phyloP scores from a whole-genome alignment of 2,113 vertebrate genomes.

The Potamarius usumacintae region DNA sequence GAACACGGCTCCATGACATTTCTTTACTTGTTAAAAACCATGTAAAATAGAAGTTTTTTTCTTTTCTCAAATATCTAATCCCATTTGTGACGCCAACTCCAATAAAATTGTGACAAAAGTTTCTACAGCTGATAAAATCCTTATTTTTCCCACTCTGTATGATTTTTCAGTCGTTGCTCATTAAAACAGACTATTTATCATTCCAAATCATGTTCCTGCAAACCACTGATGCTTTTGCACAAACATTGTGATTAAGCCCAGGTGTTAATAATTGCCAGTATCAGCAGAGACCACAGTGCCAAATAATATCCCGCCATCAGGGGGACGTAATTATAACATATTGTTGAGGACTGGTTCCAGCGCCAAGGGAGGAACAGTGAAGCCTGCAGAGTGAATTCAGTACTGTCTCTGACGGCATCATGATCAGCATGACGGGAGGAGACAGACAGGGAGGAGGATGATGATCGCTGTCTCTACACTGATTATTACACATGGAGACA shows the following conservation, averaged over 20 bases:
- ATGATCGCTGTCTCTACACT: conserved; percentile 4
- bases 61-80: background rate
- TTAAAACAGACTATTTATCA: background rate
- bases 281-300: conserved; percentile 15
- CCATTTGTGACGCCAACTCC: too few species aligned
- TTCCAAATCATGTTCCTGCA: background rate
- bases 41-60: too few species aligned
- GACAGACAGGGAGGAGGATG: conserved; percentile 42
- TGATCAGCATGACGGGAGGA: conserved; percentile 34
- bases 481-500: background rate
- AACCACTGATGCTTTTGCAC: conserved; percentile 16
- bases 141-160: background rate
- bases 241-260: conserved; percentile 39
- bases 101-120: background rate
- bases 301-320: conserved; percentile 34
- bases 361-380: conserved; percentile 36
- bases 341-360: conserved; percentile 30
- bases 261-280: conserved; percentile 45
- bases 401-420: conserved; percentile 25
- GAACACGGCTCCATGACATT: too few species aligned
- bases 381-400: conserved; percentile 25
- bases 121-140: background rate
- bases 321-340: conserved; percentile 40
- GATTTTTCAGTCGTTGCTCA: background rate
- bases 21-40: too few species aligned